These are phyloP conservation scores for Diarsia mendica DNA, from an alignment of 2,888 invertebrate species.

Conservation along the genomic window DNA sequence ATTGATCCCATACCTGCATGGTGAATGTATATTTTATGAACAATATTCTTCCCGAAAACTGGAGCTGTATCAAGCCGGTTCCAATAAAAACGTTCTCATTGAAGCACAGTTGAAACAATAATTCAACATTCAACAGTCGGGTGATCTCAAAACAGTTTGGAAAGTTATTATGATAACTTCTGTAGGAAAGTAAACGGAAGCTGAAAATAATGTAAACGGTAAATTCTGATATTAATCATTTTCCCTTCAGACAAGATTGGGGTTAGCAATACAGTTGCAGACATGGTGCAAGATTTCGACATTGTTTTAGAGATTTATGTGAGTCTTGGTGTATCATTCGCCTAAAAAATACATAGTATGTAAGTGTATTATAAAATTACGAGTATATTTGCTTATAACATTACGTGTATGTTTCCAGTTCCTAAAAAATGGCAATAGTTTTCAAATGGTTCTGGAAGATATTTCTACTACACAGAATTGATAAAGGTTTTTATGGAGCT, in stretches of 20 bases:
- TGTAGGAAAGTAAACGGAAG: constrained; percentile 73
- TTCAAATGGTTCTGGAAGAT: not conserved
- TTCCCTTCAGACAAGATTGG: constrained; percentile 10
- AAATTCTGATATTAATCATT: constrained; percentile 48
- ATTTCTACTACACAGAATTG: not conserved
- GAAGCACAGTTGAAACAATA: constrained; percentile 70
- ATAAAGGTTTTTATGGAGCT: not conserved
- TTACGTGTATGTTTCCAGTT: not conserved
- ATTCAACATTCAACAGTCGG: constrained; percentile 74
- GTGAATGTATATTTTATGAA: constrained; percentile 56
- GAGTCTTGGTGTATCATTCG: not conserved
- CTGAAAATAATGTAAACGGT: constrained; percentile 64
- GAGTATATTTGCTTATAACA: too few relatives aligned
- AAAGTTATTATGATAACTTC: constrained; percentile 78
- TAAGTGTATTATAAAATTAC: not conserved
- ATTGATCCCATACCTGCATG: constrained; percentile 38
- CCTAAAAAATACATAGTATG: too few relatives aligned
- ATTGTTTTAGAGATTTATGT: not conserved
- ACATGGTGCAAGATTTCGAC: not conserved
- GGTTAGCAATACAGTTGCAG: constrained; percentile 9
- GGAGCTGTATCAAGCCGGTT: constrained; percentile 35
- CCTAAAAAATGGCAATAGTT: not conserved
- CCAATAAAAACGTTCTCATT: constrained; percentile 50
- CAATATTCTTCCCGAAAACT: constrained; percentile 47
- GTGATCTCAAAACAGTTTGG: constrained; percentile 77